Conservation (phyloP, 2,888 invertebrate species). For the Plemyria rubiginata region DNA sequence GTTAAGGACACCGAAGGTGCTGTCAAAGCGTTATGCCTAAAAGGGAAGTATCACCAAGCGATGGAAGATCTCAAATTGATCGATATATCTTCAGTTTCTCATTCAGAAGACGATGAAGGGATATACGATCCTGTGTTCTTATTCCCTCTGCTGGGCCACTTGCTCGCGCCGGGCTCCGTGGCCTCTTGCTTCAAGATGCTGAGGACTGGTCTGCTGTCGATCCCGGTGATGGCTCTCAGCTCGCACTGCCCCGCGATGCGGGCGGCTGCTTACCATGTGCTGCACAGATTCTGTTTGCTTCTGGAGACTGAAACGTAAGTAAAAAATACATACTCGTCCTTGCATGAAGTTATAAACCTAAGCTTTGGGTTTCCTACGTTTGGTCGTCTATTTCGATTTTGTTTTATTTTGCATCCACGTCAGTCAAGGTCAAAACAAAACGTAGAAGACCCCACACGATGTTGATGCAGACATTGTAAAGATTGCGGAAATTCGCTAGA, state of each 20-base stretch:
- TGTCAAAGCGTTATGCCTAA: conserved; percentile 51
- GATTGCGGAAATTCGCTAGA: no score
- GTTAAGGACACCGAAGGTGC: conserved; percentile 56
- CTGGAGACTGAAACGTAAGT: conserved; percentile 88
- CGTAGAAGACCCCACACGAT: no score
- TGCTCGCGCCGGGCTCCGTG: conserved; percentile 90
- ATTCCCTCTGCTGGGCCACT: conserved; percentile 89
- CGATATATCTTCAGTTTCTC: conserved; percentile 57
- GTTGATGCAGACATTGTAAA: no score
- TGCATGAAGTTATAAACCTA: not conserved
- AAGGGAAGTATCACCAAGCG: conserved; percentile 52
- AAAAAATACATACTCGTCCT: not conserved
- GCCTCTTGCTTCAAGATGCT: conserved; percentile 89
- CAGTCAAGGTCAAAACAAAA: no score
- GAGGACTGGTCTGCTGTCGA: conserved; percentile 88
- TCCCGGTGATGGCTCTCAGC: conserved; percentile 89
- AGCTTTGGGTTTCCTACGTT: not conserved
- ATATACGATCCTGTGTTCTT: conserved; percentile 94
- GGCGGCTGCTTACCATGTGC: conserved; percentile 89
- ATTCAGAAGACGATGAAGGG: conserved; percentile 58
- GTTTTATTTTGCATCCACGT: no score
- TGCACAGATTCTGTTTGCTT: conserved; percentile 90
- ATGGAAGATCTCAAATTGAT: conserved; percentile 45
- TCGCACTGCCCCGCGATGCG: conserved; percentile 88
- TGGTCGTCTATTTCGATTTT: no score